Evolutionary conservation across 2,797 vertebrate genomes (phyloP).

Genomic region (Leuciscus waleckii): DNA sequence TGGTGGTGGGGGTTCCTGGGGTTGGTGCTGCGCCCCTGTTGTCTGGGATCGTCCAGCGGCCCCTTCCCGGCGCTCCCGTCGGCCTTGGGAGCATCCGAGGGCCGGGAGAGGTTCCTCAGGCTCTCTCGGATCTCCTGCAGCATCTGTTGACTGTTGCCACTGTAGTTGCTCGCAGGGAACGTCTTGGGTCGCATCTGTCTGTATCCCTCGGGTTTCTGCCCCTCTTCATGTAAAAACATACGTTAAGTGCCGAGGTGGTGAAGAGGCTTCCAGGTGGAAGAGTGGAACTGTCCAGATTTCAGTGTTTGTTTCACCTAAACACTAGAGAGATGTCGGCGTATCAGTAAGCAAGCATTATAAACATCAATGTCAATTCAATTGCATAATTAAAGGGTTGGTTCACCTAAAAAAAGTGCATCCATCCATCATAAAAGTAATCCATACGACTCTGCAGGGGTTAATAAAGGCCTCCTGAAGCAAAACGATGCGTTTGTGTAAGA

Average conservation of each 20-base stretch:
- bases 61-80: slow-evolving; percentile 82
- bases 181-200: slow-evolving; percentile 99
- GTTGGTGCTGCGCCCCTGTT: slow-evolving; percentile 86
- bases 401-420: too few relatives aligned
- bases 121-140: slow-evolving; percentile 97
- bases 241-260: slow-evolving; percentile 67
- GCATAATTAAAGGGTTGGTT: background rate
- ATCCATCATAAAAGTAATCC: too few relatives aligned
- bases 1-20: slow-evolving; percentile 89
- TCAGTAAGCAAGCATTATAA: background rate
- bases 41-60: slow-evolving; percentile 85
- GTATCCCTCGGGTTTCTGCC: slow-evolving; percentile 95
- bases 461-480: too few relatives aligned
- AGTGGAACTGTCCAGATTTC: background rate
- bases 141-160: slow-evolving; percentile 96
- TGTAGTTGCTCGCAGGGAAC: slow-evolving; percentile 93
- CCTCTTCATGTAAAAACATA: slow-evolving; percentile 94
- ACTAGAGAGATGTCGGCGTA: background rate
- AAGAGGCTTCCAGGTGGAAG: slow-evolving; percentile 62
- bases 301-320: background rate
- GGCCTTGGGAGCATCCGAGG: slow-evolving; percentile 87
- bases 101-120: slow-evolving; percentile 91
- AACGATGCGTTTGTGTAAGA: too few relatives aligned
- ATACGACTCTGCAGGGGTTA: too few relatives aligned
- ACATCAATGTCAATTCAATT: background rate